phyloP scores from a whole-genome alignment of 1,140 invertebrate species.

The Monochamus saltuarius region DNA sequence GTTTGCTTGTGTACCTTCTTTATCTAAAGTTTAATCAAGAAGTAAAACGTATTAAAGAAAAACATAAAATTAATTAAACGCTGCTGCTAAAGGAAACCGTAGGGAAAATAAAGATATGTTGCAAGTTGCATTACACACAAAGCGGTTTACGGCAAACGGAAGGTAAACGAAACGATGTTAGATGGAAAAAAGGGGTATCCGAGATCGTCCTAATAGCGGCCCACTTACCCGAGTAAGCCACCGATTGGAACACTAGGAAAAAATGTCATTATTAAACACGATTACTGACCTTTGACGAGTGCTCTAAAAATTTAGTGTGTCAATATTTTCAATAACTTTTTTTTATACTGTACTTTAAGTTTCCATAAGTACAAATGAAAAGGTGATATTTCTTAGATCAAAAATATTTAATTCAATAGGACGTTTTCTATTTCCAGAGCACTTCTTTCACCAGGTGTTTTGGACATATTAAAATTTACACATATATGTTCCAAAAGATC shows the following conservation, averaged over 20 bases:
- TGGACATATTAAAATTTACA: too few species aligned
- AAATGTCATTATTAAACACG: slow-evolving; percentile 5
- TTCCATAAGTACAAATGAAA: too few species aligned
- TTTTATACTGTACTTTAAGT: too few species aligned
- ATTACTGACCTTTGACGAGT: slow-evolving; percentile 1
- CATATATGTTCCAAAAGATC: too few species aligned
- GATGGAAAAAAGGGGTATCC: background rate
- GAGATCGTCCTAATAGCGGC: slow-evolving; percentile 25
- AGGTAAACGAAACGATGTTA: slow-evolving; percentile 8
- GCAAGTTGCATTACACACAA: background rate
- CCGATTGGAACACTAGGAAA: slow-evolving; percentile 86
- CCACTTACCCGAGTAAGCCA: slow-evolving; percentile 91
- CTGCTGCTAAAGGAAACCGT: background rate
- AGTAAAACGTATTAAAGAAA: background rate
- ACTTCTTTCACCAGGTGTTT: too few species aligned
- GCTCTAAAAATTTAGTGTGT: background rate
- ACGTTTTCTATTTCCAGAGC: too few species aligned
- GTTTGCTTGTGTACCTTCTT: too few species aligned
- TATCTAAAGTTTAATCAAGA: too few species aligned
- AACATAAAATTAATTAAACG: slow-evolving; percentile 3
- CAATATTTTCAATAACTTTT: background rate
- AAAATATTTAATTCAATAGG: too few species aligned
- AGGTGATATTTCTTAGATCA: too few species aligned
- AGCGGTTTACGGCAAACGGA: slow-evolving; percentile 2
- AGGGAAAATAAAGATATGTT: slow-evolving; percentile 17